Conservation (phyloP, 30 jellyfish, hydroid and myxozoan genomes). For the Chironex yamaguchii region DNA sequence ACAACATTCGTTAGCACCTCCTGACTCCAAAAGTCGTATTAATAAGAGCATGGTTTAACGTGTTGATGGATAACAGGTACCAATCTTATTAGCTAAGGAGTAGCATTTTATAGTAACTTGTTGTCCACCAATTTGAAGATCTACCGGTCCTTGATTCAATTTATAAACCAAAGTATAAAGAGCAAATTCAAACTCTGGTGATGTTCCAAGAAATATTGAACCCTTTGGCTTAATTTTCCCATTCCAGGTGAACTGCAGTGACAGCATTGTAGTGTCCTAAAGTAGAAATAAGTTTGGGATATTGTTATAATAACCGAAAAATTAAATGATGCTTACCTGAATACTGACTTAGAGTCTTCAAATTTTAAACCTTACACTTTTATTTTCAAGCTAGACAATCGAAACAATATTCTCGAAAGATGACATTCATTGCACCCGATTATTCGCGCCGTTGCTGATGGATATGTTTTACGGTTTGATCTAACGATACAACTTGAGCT, state of each 20-base stretch:
- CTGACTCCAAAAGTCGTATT: no score
- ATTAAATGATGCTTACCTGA: no score
- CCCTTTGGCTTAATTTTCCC: conserved; percentile 77
- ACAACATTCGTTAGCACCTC: no score
- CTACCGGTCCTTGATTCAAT: conserved; percentile 58
- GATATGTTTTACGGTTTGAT: no score
- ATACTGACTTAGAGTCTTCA: no score
- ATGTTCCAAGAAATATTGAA: conserved; percentile 74
- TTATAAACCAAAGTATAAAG: conserved; percentile 71
- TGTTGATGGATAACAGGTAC: conserved; percentile 95
- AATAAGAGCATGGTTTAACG: no score
- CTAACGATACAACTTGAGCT: no score
- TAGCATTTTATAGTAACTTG: conserved; percentile 69
- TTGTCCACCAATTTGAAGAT: conserved; percentile 44
- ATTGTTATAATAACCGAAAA: background rate
- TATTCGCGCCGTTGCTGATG: no score
- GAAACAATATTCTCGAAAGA: no score
- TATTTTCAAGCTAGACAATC: no score
- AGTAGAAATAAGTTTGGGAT: background rate
- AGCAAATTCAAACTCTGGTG: conserved; percentile 93
- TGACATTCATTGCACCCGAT: no score
- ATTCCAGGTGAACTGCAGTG: conserved; percentile 85
- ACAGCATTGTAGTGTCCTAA: conserved; percentile 65
- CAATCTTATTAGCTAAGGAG: conserved; percentile 62
- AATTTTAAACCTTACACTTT: no score